These are phyloP conservation scores for Aphelocoma californica DNA, from an alignment of 2,797 vertebrate species.

Conservation along the genomic window DNA sequence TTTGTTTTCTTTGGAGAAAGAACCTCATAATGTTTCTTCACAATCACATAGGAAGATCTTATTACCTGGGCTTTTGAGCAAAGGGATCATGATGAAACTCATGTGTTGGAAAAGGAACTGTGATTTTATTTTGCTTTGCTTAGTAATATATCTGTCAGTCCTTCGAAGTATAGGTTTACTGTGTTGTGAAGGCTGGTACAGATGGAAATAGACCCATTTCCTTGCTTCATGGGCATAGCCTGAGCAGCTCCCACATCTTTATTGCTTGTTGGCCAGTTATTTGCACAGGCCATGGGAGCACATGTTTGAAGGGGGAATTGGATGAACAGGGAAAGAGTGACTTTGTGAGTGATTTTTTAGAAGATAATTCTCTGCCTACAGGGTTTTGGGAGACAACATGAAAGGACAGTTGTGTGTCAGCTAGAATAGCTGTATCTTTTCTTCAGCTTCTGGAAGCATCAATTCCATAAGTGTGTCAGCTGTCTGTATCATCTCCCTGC, in stretches of 20 bases:
- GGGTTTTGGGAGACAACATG: not conserved
- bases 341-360: not conserved
- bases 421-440: not conserved
- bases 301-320: not conserved
- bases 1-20: not conserved
- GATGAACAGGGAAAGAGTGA: not conserved
- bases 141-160: not conserved
- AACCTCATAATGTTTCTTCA: not conserved
- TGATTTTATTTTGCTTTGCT: not conserved
- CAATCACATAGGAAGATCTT: not conserved
- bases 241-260: not conserved
- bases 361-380: not conserved
- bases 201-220: not conserved
- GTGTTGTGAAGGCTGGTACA: not conserved
- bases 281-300: not conserved
- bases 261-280: not conserved
- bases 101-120: not conserved
- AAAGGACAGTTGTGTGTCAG: not conserved
- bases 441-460: not conserved
- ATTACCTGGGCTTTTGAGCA: not conserved
- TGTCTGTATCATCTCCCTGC: not conserved
- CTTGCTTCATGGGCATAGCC: not conserved
- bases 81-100: not conserved
- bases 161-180: not conserved
- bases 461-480: not conserved